Conservation (phyloP, 2,888 invertebrate species). For the Antheraea yamamai region DNA sequence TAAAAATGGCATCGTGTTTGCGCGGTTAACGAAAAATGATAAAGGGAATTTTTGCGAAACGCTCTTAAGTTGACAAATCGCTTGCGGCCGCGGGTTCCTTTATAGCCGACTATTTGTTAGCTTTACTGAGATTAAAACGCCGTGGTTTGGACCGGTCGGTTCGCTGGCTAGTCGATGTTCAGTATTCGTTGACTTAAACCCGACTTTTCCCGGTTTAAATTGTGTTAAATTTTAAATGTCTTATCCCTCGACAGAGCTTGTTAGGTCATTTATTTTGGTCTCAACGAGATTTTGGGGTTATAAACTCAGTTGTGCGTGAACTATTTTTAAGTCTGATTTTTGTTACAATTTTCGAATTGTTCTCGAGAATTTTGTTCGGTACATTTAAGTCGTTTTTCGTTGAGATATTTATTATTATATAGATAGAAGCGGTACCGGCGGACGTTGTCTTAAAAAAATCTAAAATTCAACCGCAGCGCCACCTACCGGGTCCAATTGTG, state of each 20-base stretch:
- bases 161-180: not conserved
- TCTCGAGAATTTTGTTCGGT: not conserved
- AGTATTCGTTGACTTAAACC: slow-evolving; percentile 6
- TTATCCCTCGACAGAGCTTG: not conserved
- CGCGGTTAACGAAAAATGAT: slow-evolving; percentile 21
- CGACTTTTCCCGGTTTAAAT: not conserved
- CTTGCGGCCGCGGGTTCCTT: slow-evolving; percentile 36
- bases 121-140: slow-evolving; percentile 52
- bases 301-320: not conserved
- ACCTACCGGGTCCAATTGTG: no score
- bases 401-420: no score
- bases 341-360: not conserved
- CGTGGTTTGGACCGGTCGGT: slow-evolving; percentile 22
- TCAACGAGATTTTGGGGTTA: slow-evolving; percentile 15
- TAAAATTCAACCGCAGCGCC: no score
- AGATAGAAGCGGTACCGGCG: no score
- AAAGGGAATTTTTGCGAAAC: slow-evolving; percentile 16
- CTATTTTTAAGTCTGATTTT: not conserved
- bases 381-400: no score
- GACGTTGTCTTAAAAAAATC: no score
- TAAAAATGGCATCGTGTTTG: slow-evolving; percentile 26
- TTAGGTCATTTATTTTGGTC: not conserved
- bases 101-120: slow-evolving; percentile 51
- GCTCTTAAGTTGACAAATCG: slow-evolving; percentile 44
- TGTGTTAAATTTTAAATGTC: slow-evolving; percentile 7